phyloP scores from a whole-genome alignment of 2,797 vertebrate species.

The Discoglossus pictus region DNA sequence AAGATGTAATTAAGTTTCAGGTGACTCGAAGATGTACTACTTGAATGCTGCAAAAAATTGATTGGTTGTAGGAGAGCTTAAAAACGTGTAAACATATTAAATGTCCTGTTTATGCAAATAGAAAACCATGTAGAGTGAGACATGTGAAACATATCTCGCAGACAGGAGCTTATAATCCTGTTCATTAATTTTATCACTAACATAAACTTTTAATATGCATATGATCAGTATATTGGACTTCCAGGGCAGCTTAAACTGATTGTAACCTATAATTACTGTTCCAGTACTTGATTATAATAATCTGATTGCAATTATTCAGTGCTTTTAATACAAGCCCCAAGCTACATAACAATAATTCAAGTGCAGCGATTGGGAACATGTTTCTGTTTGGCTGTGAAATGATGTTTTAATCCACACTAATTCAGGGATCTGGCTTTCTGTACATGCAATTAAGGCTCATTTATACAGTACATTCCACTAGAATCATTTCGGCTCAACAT shows the following conservation, averaged over 20 bases:
- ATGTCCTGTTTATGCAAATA: slow-evolving; percentile 58
- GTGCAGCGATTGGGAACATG: slow-evolving; percentile 93
- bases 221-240: slow-evolving; percentile 89
- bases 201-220: slow-evolving; percentile 99
- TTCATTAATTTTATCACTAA: slow-evolving; percentile 99
- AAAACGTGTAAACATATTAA: slow-evolving; percentile 53
- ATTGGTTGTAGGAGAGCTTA: slow-evolving; percentile 48
- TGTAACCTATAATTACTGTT: slow-evolving; percentile 99
- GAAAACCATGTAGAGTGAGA: slow-evolving; percentile 55
- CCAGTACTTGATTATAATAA: slow-evolving; percentile 99
- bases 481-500: slow-evolving; percentile 82
- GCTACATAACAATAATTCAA: slow-evolving; percentile 99
- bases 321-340: slow-evolving; percentile 98
- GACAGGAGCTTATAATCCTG: slow-evolving; percentile 85
- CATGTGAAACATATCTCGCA: slow-evolving; percentile 74
- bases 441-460: slow-evolving; percentile 85
- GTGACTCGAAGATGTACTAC: slow-evolving; percentile 35
- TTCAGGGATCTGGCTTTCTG: slow-evolving; percentile 81
- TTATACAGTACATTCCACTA: slow-evolving; percentile 82
- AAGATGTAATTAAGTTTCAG: slow-evolving; percentile 44
- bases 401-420: slow-evolving; percentile 86
- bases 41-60: slow-evolving; percentile 36
- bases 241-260: slow-evolving; percentile 93
- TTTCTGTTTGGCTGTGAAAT: slow-evolving; percentile 95
- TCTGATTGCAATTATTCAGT: slow-evolving; percentile 99